Conservation (phyloP, 2,113 vertebrate genomes). For the Macheiramphus alcinus region DNA sequence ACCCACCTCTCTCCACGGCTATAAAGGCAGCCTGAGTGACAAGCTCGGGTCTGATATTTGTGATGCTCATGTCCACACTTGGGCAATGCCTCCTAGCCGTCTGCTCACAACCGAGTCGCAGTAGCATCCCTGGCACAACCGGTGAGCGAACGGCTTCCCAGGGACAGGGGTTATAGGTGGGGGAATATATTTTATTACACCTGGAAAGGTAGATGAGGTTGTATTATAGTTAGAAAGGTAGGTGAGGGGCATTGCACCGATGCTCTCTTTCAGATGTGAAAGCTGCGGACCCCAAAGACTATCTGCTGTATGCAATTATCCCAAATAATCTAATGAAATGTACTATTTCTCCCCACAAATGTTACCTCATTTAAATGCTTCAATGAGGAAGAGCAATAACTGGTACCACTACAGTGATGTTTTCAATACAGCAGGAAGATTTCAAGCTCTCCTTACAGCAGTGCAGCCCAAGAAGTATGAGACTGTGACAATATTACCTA, state of each 20-base stretch:
- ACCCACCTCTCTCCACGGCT: neutral
- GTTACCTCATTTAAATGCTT: neutral
- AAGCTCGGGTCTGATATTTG: neutral
- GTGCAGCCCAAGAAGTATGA: neutral
- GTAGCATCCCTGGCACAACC: neutral
- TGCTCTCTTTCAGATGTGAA: neutral
- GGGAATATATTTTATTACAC: neutral
- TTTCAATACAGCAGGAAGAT: neutral
- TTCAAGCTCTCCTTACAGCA: neutral
- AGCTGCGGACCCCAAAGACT: neutral
- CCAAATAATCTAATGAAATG: neutral
- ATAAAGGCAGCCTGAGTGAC: neutral
- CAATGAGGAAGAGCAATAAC: neutral
- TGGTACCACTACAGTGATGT: neutral
- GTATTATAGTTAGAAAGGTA: neutral
- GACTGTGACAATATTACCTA: neutral
- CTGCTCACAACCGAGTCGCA: neutral
- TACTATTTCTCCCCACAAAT: neutral
- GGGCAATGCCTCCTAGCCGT: neutral
- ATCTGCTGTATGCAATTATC: neutral
- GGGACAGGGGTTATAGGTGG: rapidly evolving
- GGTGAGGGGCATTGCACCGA: neutral
- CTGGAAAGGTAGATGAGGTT: neutral
- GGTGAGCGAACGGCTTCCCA: neutral
- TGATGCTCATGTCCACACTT: neutral